Conservation (phyloP, 1,140 invertebrate species). For the Druon quercuslanigerum region DNA sequence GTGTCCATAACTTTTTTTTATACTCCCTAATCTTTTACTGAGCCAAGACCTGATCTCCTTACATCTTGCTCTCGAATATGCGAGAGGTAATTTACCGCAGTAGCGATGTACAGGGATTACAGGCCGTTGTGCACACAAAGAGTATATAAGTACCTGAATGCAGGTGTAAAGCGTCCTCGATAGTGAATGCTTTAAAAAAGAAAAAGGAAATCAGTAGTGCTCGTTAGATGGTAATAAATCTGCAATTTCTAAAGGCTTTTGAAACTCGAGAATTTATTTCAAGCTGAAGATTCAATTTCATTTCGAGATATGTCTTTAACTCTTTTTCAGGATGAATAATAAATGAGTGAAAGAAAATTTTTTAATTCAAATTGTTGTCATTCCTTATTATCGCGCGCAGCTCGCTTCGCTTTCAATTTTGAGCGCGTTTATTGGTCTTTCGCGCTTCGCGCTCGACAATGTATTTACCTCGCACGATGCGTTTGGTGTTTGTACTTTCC, state of each 20-base stretch:
- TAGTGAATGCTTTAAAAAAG: neutral
- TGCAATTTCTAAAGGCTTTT: neutral
- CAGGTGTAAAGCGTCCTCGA: constrained; percentile 5
- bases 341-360: no score
- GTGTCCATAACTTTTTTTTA: neutral
- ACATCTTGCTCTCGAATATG: constrained; percentile 8
- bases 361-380: no score
- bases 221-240: neutral
- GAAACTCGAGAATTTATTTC: no score
- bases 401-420: no score
- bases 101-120: constrained; percentile 26
- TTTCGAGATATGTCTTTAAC: no score
- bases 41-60: constrained; percentile 6
- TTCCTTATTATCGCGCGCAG: no score
- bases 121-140: neutral
- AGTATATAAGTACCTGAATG: neutral
- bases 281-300: no score
- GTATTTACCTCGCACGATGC: no score
- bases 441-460: no score
- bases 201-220: neutral
- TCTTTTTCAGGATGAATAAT: no score
- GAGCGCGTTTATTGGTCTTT: no score
- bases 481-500: no score
- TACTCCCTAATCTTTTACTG: neutral
- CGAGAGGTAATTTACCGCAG: constrained; percentile 24